These are phyloP conservation scores for Dicycla oo DNA, from an alignment of 2,888 invertebrate genomes.

Conservation along the genomic window DNA sequence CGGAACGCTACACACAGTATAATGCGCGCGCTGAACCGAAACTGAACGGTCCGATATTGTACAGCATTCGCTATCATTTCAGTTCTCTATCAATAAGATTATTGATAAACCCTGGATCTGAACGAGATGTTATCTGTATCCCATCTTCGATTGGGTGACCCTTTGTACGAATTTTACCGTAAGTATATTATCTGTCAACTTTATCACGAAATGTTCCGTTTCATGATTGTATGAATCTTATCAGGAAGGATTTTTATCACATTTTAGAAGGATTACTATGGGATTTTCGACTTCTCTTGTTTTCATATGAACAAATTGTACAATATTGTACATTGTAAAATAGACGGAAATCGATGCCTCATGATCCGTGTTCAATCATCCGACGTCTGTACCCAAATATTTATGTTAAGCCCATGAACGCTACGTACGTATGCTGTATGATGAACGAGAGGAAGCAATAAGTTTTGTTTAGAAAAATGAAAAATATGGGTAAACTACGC, in stretches of 20 bases:
- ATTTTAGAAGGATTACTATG: constrained; percentile 4
- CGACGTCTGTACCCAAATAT: constrained; percentile 24
- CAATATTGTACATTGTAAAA: not conserved
- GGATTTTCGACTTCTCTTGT: not conserved
- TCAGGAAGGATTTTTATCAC: constrained; percentile 8
- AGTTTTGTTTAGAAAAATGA: constrained; percentile 31
- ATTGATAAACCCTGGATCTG: constrained; percentile 78
- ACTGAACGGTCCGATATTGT: constrained; percentile 73
- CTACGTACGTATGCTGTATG: constrained; percentile 1
- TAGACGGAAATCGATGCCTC: not conserved
- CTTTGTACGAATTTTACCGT: constrained; percentile 10
- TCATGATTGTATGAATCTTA: constrained; percentile 17
- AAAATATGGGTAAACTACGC: constrained; percentile 41
- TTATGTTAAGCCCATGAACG: constrained; percentile 5
- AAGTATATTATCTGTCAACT: constrained; percentile 28
- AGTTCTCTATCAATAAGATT: constrained; percentile 65
- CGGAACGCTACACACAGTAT: constrained; percentile 61
- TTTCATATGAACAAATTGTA: not conserved
- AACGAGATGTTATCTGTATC: constrained; percentile 76
- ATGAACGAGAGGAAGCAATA: constrained; percentile 26
- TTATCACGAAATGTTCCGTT: constrained; percentile 46
- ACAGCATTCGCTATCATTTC: constrained; percentile 79
- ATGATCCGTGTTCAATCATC: constrained; percentile 19
- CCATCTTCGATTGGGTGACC: constrained; percentile 53
- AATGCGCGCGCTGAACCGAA: constrained; percentile 77